Evolutionary conservation across 2,888 invertebrate genomes (phyloP), one percentile per base, ranked within the genome.

Genomic region (Bibio marci): DNA sequence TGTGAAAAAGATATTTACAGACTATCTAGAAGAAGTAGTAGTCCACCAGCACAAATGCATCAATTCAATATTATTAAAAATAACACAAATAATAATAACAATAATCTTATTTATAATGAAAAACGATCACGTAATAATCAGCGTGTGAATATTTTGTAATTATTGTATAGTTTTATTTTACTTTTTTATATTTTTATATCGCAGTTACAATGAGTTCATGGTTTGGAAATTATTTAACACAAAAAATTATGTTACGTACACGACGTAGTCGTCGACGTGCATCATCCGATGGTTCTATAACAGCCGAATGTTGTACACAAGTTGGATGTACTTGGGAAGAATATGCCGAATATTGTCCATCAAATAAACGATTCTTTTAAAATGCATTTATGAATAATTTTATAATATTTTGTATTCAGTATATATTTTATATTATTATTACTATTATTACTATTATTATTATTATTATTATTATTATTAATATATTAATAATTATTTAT

Each of bases 321-420:
- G 53, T 62, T 3, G 68, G 69, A 22, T 73, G 73, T 48, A 72
- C 71, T 38, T 73, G 72, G 73, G 73, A 73, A 50, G 72, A 73
- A 51, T 73, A 73, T 48, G 72, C 73, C 6, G 72, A 73, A 53
- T 73, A 73, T 53, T 73, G 72, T 51, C 71, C 71, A 4, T 66
- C 67, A 22, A 71, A 71, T 49, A 67, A 68, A 50, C 55, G 68
- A 2, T 11, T 31, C 13, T 30, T 31, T 22, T n/a, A 8, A 33
- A 18, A 6, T 33, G 15, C 13, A 32, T n/a, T n/a, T n/a, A n/a
- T n/a, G n/a, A n/a, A n/a, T n/a, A n/a, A n/a, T n/a, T n/a, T n/a
- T n/a, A n/a, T n/a, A n/a, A n/a, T n/a, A n/a, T n/a, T n/a, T n/a
- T n/a, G n/a, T n/a, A n/a, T n/a, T n/a, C n/a, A n/a, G n/a, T n/a